Evolutionary conservation across 1,140 invertebrate genomes (phyloP), one percentile per base, ranked within the genome.

Genomic region (Asbolus verrucosus): DNA sequence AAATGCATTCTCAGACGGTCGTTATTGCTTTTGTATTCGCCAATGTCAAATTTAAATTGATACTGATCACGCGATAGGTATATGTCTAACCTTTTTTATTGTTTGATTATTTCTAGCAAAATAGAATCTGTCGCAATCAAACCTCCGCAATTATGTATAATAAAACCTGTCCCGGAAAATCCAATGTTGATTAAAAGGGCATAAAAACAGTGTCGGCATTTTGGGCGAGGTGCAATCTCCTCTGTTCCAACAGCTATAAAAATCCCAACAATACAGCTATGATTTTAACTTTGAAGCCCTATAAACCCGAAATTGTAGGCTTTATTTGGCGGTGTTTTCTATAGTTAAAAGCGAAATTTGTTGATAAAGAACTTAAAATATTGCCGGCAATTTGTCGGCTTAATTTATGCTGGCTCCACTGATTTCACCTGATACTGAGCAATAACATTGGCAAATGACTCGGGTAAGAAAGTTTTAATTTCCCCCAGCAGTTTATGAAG

Each of bases 1-100:
- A 63, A 63, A 41, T 41, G 39, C 61, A 39, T 63, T 41, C 36
- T 41, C 33, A 41, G 61, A 63, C 39, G 24, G 61, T 31, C 13
- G 39, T 63, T 63, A 63, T 63, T 63, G 61, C 39, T 63, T 27
- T 63, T 18, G 13, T 63, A 63, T 63, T 39, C 61, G 27, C 61
- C 33, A 63, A 63, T 41, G 61, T 63, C 61, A 63, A 63, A 63
- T 63, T 63, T 27, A 63, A 63, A 63, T 63, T 39, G 61, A 63
- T 18, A 14, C 14, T n/a, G 16, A 41, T 24, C 61, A 63, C 61
- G 61, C 61, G 39, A 63, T 41, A 13, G 33, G 61, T 63, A 63
- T 18, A 63, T 63, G 41, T 39, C 33, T n/a, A n/a, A n/a, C 5
- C 14, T 36, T 62, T 38, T 63, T 63, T 54, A 54, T 54, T 54